phyloP scores from a whole-genome alignment of 2,888 invertebrate genomes.

The Balanococcus diminutus region DNA sequence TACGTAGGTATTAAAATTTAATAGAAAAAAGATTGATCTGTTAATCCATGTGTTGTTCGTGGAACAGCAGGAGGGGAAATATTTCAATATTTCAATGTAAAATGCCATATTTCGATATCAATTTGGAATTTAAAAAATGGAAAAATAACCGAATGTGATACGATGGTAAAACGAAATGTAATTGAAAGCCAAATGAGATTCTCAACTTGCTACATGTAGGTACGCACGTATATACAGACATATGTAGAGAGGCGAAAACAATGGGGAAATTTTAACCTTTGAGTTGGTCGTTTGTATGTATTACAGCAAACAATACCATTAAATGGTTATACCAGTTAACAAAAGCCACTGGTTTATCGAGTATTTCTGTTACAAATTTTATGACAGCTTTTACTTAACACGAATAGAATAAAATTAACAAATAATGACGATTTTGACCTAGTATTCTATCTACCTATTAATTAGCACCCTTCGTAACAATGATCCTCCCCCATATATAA shows the following conservation, averaged over 20 bases:
- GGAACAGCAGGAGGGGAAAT: not conserved
- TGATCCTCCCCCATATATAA: no score
- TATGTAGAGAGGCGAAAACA: not conserved
- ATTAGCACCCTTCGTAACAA: no score
- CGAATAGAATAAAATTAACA: not conserved
- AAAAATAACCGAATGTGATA: not conserved
- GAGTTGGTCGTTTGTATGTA: slow-evolving; percentile 36
- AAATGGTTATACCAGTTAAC: not conserved
- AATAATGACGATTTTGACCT: not conserved
- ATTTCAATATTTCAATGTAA: not conserved
- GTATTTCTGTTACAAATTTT: slow-evolving; percentile 19
- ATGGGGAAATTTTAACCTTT: not conserved
- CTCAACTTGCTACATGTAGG: not conserved
- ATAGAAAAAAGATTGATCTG: slow-evolving; percentile 45
- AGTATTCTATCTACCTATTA: not conserved
- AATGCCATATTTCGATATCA: not conserved
- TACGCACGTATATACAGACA: no score
- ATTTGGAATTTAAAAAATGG: slow-evolving; percentile 15
- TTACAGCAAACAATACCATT: slow-evolving; percentile 6
- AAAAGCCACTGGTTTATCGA: not conserved
- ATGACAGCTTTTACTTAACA: not conserved
- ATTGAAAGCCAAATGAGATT: slow-evolving; percentile 25
- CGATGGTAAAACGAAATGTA: slow-evolving; percentile 32
- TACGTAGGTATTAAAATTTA: slow-evolving; percentile 40
- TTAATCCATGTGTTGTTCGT: slow-evolving; percentile 17